Base-by-base conservation (phyloP, 2,113 vertebrate genomes). In the Leucoraja erinaceus region DNA sequence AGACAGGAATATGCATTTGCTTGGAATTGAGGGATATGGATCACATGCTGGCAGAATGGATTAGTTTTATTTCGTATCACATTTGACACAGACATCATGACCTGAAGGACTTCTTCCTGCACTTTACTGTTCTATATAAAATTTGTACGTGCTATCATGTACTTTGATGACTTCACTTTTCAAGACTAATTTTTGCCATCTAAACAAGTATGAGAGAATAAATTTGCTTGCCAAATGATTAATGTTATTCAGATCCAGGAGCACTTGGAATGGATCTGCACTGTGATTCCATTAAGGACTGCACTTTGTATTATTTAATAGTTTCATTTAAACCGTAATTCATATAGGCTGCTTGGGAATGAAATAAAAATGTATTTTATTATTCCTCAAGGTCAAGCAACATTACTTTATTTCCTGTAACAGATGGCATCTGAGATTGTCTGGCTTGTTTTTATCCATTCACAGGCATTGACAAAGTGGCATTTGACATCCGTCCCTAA, bases 221-320 rank as follows among this genome's bases (percentile, higher is more conserved):
- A 56, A 83, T 83, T 83, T 83, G 79, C 47, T 83, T 83, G 79
- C 47, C 47, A 86, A 86, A 59, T 77, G 75, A 77, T 33, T 28
- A 59, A 59, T 59, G 28, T 86, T 54, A 86, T 61, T n/a, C 54
- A 61, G 56, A 54, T 56, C 79, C 79, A 59, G 22, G 22, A 59
- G 54, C 54, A 84, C 20, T 54, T 75, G 28, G 25, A 75, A 84
- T 56, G 47, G 79, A 28, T 59, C 7, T 59, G 56, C 11, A n/a
- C 28, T 61, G 83, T 12, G 16, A 86, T 28, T 86, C 54, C n/a
- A 59, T 25, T 61, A n/a, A 28, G 28, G 11, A 4, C 1, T 86
- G 83, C 28, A 63, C 16, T 63, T 61, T 56, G 47, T 59, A 59
- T 83, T 83, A 56, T 28, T 4, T 86, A 61, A 86, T 28, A 86